Evolutionary conservation across 30 jellyfish, hydroid and myxozoan species (phyloP), one percentile per base, ranked within the genome.

Genomic region (Pseudorhiza aurosa): DNA sequence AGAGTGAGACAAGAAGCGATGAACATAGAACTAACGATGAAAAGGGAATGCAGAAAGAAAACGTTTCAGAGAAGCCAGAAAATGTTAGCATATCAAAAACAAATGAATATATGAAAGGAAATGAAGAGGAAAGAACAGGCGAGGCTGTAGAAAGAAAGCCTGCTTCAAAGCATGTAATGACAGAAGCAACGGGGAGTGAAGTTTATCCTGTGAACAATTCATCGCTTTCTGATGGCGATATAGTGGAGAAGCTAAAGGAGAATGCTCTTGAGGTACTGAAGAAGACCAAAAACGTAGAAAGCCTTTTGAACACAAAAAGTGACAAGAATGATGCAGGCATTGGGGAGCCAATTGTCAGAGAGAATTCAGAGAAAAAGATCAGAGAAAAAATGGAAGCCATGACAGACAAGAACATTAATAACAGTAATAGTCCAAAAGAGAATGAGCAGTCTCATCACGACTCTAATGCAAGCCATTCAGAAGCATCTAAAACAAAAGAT

Each of bases 211-310:
- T 73, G 0, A 57, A 53, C 36, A 73, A 51, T 55, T 50, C 86
- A 9, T 73, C 86, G 11, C n/a, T 73, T 25, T 73, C 76, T 50
- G 86, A 73, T 44, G 86, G 86, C 8, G 86, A 73, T 17, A 73
- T 73, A 11, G 72, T 73, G 8, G 86, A 73, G 29, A 73, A 33
- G 46, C 53, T 73, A n/a, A 73, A 73, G 35, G 75, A 73, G 32
- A 53, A 21, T 32, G 86, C 86, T 0, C 65, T 73, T 21, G 75
- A 73, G 42, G 30, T 31, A 0, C 22, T 73, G 30, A 73, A 53
- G 29, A 73, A 53, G 15, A 11, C 74, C 8, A 75, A 53, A 21
- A 31, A n/a, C 50, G 4, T 7, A 33, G 31, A 45, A n/a, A 9
- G 21, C 60, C 10, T 12, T 3, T 1, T 44, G 47, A 8, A 10